Evolutionary conservation across 2,113 vertebrate genomes (phyloP), one percentile per base, ranked within the genome.

Genomic region (Ciconia boyciana): DNA sequence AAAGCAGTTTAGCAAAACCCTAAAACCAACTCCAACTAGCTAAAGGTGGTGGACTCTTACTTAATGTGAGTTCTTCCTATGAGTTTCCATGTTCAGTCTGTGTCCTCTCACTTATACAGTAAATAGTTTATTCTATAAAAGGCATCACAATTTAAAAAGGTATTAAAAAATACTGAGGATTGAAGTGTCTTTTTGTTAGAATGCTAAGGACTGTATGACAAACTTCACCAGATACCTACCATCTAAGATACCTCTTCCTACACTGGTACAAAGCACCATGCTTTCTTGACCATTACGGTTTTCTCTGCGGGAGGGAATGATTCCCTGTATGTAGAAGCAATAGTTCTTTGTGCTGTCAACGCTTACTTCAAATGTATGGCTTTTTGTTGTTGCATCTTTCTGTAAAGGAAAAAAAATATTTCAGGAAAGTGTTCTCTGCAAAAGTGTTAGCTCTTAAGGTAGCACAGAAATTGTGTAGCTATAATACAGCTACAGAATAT

Each of bases 281-380:
- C 99, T 99, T 54, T 98, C 61, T 70, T 98, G 97, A 32, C 99
- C 99, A 24, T 79, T 90, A 28, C 98, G 98, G 64, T 98, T 98
- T 18, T n/a, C 36, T 18, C 4, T 64, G 51, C 99, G 98, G 61
- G 97, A 98, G 9, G 93, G 92, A 78, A 99, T 91, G 70, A 41
- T 76, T 54, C 97, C 99, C 88, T 99, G 98, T 5, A 99, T 82
- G 13, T 22, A 97, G 96, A 99, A 99, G 95, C 99, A 99, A 90
- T 99, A 99, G 91, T 96, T 98, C 83, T 96, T 92, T 5, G 96
- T 98, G 66, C 51, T 86, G 44, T 99, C 99, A 95, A 99, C 74
- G 0, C 60, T 92, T 74, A 99, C 9, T 82, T 97, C 95, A 71
- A 99, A 98, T 29, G 11, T 18, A 29, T 94, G 97, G 39, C 83